A percentile compares a stretch with the other conserved stretches of the same genome.
phyloP scores from a whole-genome alignment of 2,113 vertebrate genomes.

The Cyanoderma ruficeps region DNA sequence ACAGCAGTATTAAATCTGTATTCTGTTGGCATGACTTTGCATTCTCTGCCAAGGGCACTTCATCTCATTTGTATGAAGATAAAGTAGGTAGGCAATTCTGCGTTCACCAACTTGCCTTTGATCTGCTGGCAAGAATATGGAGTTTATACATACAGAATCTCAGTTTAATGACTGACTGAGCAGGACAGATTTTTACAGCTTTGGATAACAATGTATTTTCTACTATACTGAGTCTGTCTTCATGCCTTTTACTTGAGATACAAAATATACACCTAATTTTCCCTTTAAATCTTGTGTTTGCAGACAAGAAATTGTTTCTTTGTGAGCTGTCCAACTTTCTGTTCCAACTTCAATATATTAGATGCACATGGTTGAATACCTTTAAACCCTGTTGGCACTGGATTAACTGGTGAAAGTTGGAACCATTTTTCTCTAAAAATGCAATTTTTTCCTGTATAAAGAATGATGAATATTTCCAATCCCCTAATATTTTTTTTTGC shows the following conservation, averaged over 20 bases:
- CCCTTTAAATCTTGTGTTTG: background rate
- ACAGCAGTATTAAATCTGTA: conserved; percentile 20
- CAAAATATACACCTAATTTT: conserved; percentile 18
- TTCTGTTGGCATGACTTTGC: conserved; percentile 31
- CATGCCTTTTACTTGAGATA: background rate
- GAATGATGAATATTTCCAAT: background rate
- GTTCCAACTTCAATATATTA: background rate
- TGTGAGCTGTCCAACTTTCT: background rate
- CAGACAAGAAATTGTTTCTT: background rate
- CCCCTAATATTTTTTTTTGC: background rate
- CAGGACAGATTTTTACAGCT: conserved; percentile 26
- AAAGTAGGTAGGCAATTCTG: conserved; percentile 50
- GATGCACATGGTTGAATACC: background rate
- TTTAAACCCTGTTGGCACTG: background rate
- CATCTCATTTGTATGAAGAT: conserved; percentile 59
- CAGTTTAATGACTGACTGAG: conserved; percentile 26
- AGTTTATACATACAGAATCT: conserved; percentile 12
- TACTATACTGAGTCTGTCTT: background rate
- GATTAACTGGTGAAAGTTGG: background rate
- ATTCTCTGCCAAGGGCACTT: conserved; percentile 57
- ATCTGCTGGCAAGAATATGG: conserved; percentile 14
- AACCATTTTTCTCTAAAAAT: background rate
- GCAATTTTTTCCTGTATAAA: background rate
- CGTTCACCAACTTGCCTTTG: conserved; percentile 47
- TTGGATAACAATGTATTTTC: conserved; percentile 34